A percentile compares a stretch with the other conserved stretches of the same genome.
Conservation (phyloP, 2,113 vertebrate genomes). For the Pyrgilauda ruficollis region DNA sequence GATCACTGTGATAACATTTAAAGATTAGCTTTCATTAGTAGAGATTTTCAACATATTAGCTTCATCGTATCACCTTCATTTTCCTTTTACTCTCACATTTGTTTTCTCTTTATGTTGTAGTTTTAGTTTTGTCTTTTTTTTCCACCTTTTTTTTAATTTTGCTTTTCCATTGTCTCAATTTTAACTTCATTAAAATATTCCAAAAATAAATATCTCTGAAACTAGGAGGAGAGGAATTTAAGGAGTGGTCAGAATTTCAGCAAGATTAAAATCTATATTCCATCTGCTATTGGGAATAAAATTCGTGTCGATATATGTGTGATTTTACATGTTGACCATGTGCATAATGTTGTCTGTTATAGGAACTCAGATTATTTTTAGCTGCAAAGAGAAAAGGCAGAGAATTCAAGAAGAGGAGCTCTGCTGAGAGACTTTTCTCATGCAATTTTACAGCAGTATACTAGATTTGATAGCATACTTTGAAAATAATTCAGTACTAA, state of each 20-base stretch:
- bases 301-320: neutral
- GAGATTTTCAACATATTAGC: neutral
- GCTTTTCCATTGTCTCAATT: neutral
- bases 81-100: neutral
- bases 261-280: neutral
- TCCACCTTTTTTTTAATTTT: neutral
- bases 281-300: neutral
- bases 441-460: neutral
- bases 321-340: neutral
- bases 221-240: neutral
- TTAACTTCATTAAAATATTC: neutral
- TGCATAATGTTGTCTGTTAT: neutral
- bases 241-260: neutral
- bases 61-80: neutral
- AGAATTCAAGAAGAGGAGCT: neutral
- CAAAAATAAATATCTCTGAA: neutral
- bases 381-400: neutral
- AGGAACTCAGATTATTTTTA: neutral
- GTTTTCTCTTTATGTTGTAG: neutral
- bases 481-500: neutral
- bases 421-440: neutral
- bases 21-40: neutral
- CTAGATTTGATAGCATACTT: neutral
- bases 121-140: neutral
- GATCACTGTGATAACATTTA: neutral